Base-by-base conservation (phyloP, 2,113 vertebrate species). In the Tenrec ecaudatus region DNA sequence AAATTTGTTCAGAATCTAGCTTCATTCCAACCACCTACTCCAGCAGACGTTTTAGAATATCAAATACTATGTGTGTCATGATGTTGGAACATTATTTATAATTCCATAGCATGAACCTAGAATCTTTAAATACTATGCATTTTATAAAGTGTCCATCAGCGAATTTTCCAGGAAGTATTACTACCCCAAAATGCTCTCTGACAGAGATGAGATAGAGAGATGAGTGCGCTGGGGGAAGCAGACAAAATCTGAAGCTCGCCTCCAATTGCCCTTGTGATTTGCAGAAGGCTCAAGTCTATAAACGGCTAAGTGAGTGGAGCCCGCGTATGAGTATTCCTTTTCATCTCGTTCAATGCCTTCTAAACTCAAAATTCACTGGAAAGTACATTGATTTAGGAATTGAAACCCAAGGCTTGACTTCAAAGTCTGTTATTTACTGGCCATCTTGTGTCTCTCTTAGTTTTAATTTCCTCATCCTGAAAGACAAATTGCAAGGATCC, bases 281-380 rank as follows among this genome's bases (percentile, higher is more conserved):
- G 47, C 11, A 53, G 47, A 53, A 53, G 47, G 47, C 47, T 10
- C 6, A 2, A 53, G 6, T 53, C 47, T 53, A 29, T 33, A 19
- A 71, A 33, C 33, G 17, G 15, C 47, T 86, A 68, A 93, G 57
- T 80, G 68, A 82, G 14, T 47, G 86, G n/a, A 80, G 8, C 1
- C 6, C 58, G 3, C 4, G 71, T 60, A 22, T 57, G 27, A 11
- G 23, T n/a, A 83, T 78, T 77, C 6, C 88, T 47, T 84, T 73
- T 92, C 16, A 57, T 71, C 77, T 53, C 27, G 69, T 69, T 57
- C 23, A 82, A 17, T 53, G 22, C 81, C 57, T 96, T 82, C 71
- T 80, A 89, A 88, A 86, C 82, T 83, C 77, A 90, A 90, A 90
- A 82, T 43, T 92, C 73, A 88, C 9, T 87, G 57, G 84, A 89